phyloP scores from a whole-genome alignment of 2,797 vertebrate genomes.

The Centropyge bicolor region DNA sequence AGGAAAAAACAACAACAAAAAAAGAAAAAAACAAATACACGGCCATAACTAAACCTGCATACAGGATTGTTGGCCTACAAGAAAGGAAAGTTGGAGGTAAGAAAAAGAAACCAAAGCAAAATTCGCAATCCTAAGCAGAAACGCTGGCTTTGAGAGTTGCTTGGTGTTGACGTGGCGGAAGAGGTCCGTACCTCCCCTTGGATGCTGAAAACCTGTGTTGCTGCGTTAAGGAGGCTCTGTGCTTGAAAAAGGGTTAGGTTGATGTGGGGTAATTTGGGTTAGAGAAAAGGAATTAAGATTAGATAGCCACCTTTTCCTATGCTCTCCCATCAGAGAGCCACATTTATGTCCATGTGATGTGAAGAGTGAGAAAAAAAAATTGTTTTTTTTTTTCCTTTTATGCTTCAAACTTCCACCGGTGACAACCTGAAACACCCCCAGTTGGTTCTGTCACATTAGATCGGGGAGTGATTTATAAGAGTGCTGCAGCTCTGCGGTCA shows the following conservation, averaged over 20 bases:
- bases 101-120: conserved; percentile 75
- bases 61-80: conserved; percentile 83
- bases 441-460: conserved; percentile 72
- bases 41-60: conserved; percentile 82
- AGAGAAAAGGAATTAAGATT: conserved; percentile 89
- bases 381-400: conserved; percentile 69
- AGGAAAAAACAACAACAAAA: conserved; percentile 21
- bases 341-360: conserved; percentile 75
- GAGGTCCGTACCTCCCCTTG: conserved; percentile 85
- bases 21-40: conserved; percentile 37
- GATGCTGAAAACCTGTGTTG: conserved; percentile 88
- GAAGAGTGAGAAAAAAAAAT: conserved; percentile 68
- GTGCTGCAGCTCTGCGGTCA: conserved; percentile 76
- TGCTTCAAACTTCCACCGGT: conserved; percentile 82
- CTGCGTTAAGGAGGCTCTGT: conserved; percentile 87
- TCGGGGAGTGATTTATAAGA: conserved; percentile 70
- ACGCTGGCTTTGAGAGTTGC: conserved; percentile 80
- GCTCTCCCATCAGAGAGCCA: conserved; percentile 79
- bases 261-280: conserved; percentile 89
- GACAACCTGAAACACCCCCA: conserved; percentile 85
- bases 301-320: conserved; percentile 84
- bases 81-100: conserved; percentile 73
- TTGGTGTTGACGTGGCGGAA: conserved; percentile 81
- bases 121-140: conserved; percentile 77
- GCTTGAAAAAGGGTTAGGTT: conserved; percentile 89